Conservation (phyloP, 2,888 invertebrate genomes). For the Sphaerophoria taeniata region DNA sequence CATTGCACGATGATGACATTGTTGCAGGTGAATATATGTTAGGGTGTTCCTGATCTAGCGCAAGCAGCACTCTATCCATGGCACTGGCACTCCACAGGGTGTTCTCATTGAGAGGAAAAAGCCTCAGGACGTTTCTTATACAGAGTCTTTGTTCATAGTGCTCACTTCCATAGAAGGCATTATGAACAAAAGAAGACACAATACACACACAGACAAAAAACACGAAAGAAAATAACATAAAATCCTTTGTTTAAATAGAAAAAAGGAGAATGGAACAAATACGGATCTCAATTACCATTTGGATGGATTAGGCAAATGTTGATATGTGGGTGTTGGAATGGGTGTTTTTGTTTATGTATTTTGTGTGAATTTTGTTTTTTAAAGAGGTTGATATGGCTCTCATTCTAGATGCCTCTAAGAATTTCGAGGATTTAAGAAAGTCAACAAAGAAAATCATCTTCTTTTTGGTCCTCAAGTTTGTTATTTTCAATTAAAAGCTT, state of each 20-base stretch:
- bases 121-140: conserved; percentile 42
- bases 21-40: neutral
- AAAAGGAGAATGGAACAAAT: conserved; percentile 12
- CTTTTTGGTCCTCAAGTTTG: conserved; percentile 18
- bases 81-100: conserved; percentile 29
- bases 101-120: conserved; percentile 46
- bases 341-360: conserved; percentile 15
- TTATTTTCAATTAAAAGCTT: conserved; percentile 43
- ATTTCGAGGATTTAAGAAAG: conserved; percentile 45
- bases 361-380: neutral
- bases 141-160: conserved; percentile 25
- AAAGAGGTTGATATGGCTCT: conserved; percentile 22
- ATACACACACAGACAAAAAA: conserved; percentile 7
- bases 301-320: conserved; percentile 51
- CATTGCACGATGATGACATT: conserved; percentile 6
- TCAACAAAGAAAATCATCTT: neutral
- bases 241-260: conserved; percentile 52
- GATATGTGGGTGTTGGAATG: conserved; percentile 19
- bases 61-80: neutral
- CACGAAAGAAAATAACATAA: conserved; percentile 3
- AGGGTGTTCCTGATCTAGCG: neutral
- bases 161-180: conserved; percentile 17
- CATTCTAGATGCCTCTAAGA: conserved; percentile 35
- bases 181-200: conserved; percentile 28
- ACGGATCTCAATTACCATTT: conserved; percentile 39